These are phyloP conservation scores for Norana najaformis DNA, from an alignment of 2,888 invertebrate species.

Conservation along the genomic window DNA sequence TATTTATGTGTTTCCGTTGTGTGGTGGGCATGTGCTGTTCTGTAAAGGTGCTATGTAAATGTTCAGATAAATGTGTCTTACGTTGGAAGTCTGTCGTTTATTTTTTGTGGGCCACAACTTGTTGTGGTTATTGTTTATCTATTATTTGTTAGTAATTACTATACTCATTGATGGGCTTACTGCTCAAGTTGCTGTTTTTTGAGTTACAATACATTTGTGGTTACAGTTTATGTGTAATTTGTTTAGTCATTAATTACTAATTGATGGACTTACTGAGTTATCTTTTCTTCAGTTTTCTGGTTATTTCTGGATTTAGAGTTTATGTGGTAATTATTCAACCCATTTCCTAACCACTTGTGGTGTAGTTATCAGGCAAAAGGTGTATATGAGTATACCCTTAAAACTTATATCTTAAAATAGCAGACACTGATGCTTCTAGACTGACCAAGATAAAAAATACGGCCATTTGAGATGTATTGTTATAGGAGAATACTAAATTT, in stretches of 20 bases:
- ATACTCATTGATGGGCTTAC: neutral
- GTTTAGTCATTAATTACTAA: neutral
- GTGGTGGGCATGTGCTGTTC: neutral
- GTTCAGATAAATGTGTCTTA: neutral
- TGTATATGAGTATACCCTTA: too few species aligned
- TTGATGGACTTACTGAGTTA: neutral
- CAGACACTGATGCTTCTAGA: neutral
- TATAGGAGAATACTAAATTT: too few species aligned
- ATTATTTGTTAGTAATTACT: neutral
- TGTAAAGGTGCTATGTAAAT: neutral
- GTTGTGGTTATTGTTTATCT: neutral
- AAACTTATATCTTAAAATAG: neutral
- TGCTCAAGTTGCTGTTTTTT: neutral
- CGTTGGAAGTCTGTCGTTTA: neutral
- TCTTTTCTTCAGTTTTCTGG: neutral
- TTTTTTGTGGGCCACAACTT: neutral
- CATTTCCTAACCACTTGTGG: neutral
- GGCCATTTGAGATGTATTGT: too few species aligned
- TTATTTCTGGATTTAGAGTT: neutral
- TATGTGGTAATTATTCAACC: neutral
- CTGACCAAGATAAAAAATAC: too few species aligned
- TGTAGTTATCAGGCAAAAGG: neutral
- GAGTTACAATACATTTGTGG: neutral
- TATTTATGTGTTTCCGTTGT: neutral
- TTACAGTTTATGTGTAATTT: neutral